Percentiles rank a stretch among this genome's conserved stretches.
Evolutionary conservation across 37 sponge, comb jelly and placozoan genomes (phyloP).

Genomic region (Eunapius fragilis): DNA sequence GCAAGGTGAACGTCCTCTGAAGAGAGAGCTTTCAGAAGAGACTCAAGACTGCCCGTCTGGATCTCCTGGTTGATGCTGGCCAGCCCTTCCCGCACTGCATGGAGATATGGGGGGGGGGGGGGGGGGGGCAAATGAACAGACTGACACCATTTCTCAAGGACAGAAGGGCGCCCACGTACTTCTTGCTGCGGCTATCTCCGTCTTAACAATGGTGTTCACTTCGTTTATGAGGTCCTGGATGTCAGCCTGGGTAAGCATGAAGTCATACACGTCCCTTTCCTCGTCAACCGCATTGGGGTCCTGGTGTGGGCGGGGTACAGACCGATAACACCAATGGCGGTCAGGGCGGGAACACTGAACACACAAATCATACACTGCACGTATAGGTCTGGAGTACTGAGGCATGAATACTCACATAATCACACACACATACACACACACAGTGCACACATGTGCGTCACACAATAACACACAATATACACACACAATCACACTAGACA

Average conservation of each 20-base stretch:
- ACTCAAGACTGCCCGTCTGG: slow-evolving; percentile 26
- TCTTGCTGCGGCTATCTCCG: slow-evolving; percentile 78
- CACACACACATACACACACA: slow-evolving; percentile 34
- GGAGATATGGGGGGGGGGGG: too few species aligned
- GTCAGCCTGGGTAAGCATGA: slow-evolving; percentile 86
- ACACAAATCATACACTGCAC: background rate
- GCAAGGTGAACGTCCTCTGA: slow-evolving; percentile 42
- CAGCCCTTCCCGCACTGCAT: slow-evolving; percentile 43
- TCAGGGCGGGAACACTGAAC: background rate
- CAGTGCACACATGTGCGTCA: too few species aligned
- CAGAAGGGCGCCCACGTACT: too few species aligned
- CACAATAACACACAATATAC: background rate
- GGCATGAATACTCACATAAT: slow-evolving; percentile 2
- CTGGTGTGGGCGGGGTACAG: background rate
- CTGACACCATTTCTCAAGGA: too few species aligned
- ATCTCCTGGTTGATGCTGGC: slow-evolving; percentile 64
- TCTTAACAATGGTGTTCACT: slow-evolving; percentile 77
- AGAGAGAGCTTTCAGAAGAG: slow-evolving; percentile 48
- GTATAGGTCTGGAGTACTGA: background rate
- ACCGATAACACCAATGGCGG: background rate
- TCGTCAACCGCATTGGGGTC: slow-evolving; percentile 56
- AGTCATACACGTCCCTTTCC: slow-evolving; percentile 90
- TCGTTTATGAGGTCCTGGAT: slow-evolving; percentile 78
- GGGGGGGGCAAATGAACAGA: too few species aligned
- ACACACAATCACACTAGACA: background rate